A percentile compares a stretch with the other conserved stretches of the same genome.
phyloP scores from a whole-genome alignment of 2,888 invertebrate genomes.

The Cantharis lateralis region DNA sequence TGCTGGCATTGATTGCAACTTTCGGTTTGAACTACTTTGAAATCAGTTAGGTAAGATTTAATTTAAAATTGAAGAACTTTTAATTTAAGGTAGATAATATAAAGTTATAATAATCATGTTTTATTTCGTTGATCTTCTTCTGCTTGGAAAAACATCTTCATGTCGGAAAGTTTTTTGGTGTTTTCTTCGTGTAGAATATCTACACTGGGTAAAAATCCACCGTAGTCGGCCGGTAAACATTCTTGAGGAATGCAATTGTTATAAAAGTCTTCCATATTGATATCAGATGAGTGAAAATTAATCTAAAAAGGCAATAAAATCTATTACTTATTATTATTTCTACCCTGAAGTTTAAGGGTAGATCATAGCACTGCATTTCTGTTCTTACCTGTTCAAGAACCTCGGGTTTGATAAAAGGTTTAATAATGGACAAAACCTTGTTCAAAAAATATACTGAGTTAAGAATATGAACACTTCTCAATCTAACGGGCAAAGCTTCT shows the following conservation, averaged over 20 bases:
- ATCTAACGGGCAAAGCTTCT: constrained; percentile 69
- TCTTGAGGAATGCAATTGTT: neutral
- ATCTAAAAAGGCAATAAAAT: neutral
- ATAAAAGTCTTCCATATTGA: neutral
- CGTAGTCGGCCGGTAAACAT: neutral
- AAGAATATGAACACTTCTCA: constrained; percentile 69
- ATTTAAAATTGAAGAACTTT: too few species aligned
- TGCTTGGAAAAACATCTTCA: neutral
- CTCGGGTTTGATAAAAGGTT: constrained; percentile 62
- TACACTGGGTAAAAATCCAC: neutral
- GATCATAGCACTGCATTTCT: too few species aligned
- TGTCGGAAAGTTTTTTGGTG: neutral
- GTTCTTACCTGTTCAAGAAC: constrained; percentile 5
- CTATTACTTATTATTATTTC: too few species aligned
- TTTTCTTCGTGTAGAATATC: neutral
- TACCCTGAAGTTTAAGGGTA: too few species aligned
- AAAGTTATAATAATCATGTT: neutral
- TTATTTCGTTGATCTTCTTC: constrained; percentile 2
- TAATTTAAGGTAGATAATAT: too few species aligned
- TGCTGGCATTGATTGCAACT: too few species aligned
- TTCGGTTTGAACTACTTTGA: too few species aligned
- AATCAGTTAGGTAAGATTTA: too few species aligned
- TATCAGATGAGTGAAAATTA: neutral
- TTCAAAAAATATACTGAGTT: constrained; percentile 61
- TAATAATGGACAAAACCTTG: constrained; percentile 56